Conservation (phyloP, 2,888 invertebrate genomes). For the Hermodice carunculata region DNA sequence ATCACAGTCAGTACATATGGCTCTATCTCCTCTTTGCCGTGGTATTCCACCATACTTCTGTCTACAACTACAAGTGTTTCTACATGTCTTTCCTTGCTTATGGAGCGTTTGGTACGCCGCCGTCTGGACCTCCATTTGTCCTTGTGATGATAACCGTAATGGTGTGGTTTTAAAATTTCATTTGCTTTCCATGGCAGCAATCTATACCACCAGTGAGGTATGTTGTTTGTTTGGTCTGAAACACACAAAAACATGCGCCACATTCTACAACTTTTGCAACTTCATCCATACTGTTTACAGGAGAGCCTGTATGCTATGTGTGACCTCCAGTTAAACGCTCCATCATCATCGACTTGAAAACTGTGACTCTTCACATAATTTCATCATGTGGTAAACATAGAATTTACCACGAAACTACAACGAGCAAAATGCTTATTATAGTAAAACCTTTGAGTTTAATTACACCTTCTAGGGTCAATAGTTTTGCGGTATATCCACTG, state of each 20-base stretch:
- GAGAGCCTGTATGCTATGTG: no score
- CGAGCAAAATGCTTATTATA: no score
- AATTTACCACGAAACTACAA: no score
- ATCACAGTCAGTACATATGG: slow-evolving; percentile 90
- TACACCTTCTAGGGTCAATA: no score
- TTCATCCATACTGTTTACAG: no score
- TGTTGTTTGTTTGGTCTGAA: slow-evolving; percentile 3
- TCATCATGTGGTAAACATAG: no score
- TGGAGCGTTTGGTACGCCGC: slow-evolving; percentile 42
- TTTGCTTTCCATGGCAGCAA: slow-evolving; percentile 6
- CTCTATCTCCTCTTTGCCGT: slow-evolving; percentile 77
- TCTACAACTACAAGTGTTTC: slow-evolving; percentile 67
- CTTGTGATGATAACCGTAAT: slow-evolving; percentile 13
- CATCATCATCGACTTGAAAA: no score
- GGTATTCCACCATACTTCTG: slow-evolving; percentile 60
- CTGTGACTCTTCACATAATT: no score
- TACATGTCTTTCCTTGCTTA: slow-evolving; percentile 56
- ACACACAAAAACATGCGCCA: background rate
- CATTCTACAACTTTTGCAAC: background rate
- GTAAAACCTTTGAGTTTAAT: no score
- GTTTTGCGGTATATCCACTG: no score
- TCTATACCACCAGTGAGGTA: slow-evolving; percentile 23
- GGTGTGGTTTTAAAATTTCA: slow-evolving; percentile 11
- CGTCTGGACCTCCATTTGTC: slow-evolving; percentile 26
- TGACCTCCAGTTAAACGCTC: no score